phyloP scores from a whole-genome alignment of 2,888 invertebrate genomes.

The Hydriomena furcata region DNA sequence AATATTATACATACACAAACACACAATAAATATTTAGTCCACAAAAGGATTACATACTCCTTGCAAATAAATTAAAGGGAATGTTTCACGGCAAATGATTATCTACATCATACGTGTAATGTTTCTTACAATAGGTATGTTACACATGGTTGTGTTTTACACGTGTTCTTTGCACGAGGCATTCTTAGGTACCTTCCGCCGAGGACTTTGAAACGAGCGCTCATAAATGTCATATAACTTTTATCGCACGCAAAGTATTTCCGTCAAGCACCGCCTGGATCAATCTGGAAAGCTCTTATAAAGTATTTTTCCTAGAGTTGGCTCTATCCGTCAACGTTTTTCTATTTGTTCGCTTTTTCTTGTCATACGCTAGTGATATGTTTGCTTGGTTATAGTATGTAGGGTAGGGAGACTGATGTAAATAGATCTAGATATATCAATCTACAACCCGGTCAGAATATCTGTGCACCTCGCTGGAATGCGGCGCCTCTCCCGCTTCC shows the following conservation, averaged over 20 bases:
- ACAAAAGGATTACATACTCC: too few relatives aligned
- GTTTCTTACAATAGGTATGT: too few relatives aligned
- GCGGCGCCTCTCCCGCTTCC: too few relatives aligned
- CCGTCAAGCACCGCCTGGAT: constrained; percentile 7
- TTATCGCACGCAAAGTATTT: constrained; percentile 18
- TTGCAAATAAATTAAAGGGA: too few relatives aligned
- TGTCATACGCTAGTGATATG: background rate
- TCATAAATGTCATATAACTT: constrained; percentile 19
- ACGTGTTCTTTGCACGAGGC: constrained; percentile 4
- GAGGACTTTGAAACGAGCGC: constrained; percentile 14
- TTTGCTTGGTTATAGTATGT: too few relatives aligned
- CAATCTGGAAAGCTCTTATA: constrained; percentile 11
- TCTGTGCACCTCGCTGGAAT: too few relatives aligned
- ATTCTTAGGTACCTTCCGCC: constrained; percentile 3
- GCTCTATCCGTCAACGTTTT: background rate
- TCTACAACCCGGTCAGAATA: too few relatives aligned
- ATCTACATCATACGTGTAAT: background rate
- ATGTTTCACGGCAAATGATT: too few relatives aligned
- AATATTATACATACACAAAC: too few relatives aligned
- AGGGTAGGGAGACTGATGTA: too few relatives aligned
- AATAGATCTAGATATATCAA: too few relatives aligned
- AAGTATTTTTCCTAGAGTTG: background rate
- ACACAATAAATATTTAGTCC: too few relatives aligned
- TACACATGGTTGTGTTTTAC: constrained; percentile 4
- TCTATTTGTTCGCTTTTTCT: background rate